Evolutionary conservation across 2,888 invertebrate genomes (phyloP).

Genomic region (Tinea pellionella): DNA sequence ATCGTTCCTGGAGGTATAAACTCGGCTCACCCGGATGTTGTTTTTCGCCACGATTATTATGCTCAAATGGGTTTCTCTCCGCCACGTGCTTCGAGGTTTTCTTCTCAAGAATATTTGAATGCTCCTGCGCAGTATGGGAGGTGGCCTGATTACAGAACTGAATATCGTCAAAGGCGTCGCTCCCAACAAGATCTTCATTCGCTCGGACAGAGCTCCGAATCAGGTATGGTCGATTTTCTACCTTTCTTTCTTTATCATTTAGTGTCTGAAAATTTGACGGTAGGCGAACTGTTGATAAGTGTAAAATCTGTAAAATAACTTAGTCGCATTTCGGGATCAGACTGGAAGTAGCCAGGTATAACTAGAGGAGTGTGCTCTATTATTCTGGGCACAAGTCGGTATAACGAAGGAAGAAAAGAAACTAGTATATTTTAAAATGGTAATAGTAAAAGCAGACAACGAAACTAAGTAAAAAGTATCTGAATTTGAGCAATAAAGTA

Average conservation of each 20-base stretch:
- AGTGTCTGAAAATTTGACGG: too few relatives aligned
- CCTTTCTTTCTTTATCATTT: too few relatives aligned
- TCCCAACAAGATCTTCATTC: constrained; percentile 63
- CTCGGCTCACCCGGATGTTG: constrained; percentile 52
- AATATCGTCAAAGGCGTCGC: constrained; percentile 55
- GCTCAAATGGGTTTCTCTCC: constrained; percentile 49
- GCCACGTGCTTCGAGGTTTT: constrained; percentile 53
- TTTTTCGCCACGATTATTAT: constrained; percentile 57
- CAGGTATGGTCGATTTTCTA: constrained; percentile 39
- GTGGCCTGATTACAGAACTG: constrained; percentile 54
- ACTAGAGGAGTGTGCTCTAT: too few relatives aligned
- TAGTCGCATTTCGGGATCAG: too few relatives aligned
- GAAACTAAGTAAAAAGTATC: too few relatives aligned
- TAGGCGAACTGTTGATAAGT: too few relatives aligned
- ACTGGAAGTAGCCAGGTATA: too few relatives aligned
- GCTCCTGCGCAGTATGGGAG: constrained; percentile 52
- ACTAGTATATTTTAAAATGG: too few relatives aligned
- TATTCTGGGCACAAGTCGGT: too few relatives aligned
- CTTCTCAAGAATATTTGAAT: constrained; percentile 62
- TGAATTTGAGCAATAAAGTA: not conserved
- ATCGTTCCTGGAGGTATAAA: constrained; percentile 43
- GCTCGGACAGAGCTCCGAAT: constrained; percentile 50
- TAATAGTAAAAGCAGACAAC: too few relatives aligned
- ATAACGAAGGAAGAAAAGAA: too few relatives aligned
- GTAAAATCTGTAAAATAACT: too few relatives aligned